Evolutionary conservation across 2,113 vertebrate genomes (phyloP), one percentile per base, ranked within the genome.

Genomic region (Rana temporaria): DNA sequence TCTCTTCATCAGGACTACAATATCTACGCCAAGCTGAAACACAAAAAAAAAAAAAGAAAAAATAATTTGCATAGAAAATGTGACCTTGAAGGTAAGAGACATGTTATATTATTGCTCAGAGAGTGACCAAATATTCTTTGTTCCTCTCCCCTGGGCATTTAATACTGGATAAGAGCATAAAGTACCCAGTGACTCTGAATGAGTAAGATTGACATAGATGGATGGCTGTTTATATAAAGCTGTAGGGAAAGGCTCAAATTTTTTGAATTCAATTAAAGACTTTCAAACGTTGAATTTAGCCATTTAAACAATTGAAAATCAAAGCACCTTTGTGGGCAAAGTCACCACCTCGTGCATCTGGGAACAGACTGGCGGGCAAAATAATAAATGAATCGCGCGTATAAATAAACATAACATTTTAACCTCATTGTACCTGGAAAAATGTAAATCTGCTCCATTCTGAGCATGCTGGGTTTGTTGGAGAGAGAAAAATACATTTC

Each of bases 301-400:
- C 79, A 66, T 64, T 65, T 32, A 69, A 81, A 84, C 85, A 60
- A 59, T 59, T 56, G 77, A 67, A 79, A 79, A 79, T 78, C 62
- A 78, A 78, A 78, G 75, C 48, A 65, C 60, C 75, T 78, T 65
- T 65, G 38, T 56, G 42, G 77, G 32, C 18, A 20, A 79, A 68
- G 77, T 68, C 77, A 68, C 59, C 74, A 74, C 71, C 71, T 60
- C 22, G 56, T 56, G 60, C 71, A 60, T 74, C 55, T 74, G 71
- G 71, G 71, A 60, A 60, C 71, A 34, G 55, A 60, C 20, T 19
- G 30, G 26, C 38, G 71, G 19, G 71, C 71, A 38, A 74, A 74
- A 74, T 74, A 59, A 74, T 34, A 60, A 60, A 74, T 38, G 71
- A 74, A 55, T 73, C 26, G 26, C 14, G 71, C 71, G 16, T 59